Conservation (phyloP, 2,888 invertebrate genomes). For the Apodemia mormo region DNA sequence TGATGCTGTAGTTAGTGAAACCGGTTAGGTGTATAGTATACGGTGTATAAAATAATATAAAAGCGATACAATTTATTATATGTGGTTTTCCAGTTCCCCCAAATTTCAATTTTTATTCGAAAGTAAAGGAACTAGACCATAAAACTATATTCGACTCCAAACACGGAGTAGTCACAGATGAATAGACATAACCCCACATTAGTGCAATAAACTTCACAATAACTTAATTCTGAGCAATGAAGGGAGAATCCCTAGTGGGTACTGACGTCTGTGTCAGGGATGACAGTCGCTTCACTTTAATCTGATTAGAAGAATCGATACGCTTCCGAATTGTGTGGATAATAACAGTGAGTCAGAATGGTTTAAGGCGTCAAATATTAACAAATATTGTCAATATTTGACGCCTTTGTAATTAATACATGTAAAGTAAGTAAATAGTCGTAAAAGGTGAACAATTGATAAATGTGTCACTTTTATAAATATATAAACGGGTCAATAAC, state of each 20-base stretch:
- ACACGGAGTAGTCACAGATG: constrained; percentile 41
- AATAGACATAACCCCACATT: constrained; percentile 64
- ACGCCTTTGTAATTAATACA: too few species aligned
- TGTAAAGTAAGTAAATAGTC: too few species aligned
- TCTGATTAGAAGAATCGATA: constrained; percentile 71
- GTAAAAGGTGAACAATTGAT: too few species aligned
- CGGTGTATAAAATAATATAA: too few species aligned
- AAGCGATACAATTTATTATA: too few species aligned
- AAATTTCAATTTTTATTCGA: not conserved
- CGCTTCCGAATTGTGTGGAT: constrained; percentile 23
- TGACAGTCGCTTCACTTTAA: constrained; percentile 64
- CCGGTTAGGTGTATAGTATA: too few species aligned
- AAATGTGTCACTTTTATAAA: too few species aligned
- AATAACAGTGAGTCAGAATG: constrained; percentile 7
- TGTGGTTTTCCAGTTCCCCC: too few species aligned
- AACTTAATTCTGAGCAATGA: constrained; percentile 75
- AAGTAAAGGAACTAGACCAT: constrained; percentile 13
- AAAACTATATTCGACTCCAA: constrained; percentile 3
- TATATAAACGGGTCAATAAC: too few species aligned
- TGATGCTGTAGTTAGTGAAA: too few species aligned
- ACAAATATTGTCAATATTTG: not conserved
- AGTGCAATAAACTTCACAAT: constrained; percentile 78
- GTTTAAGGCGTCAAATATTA: too few species aligned
- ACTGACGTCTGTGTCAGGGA: constrained; percentile 50
- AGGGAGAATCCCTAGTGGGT: constrained; percentile 63